Conservation (phyloP, 1,140 invertebrate species). For the Aphelenchoides fujianensis region DNA sequence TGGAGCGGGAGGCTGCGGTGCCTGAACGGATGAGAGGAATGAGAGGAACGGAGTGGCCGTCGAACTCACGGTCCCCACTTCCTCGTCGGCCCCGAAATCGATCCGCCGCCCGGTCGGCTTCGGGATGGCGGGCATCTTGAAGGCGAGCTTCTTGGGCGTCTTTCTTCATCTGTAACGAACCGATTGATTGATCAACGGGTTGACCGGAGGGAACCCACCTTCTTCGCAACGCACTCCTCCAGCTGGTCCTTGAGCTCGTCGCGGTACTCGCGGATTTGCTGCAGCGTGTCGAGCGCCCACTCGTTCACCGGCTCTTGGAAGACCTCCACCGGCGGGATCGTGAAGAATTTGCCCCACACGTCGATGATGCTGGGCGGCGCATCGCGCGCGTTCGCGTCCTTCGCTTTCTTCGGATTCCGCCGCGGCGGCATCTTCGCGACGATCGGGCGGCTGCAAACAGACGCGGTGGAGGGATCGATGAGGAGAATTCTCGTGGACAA, state of each 20-base stretch:
- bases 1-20: too few species aligned
- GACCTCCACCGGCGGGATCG: neutral
- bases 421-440: neutral
- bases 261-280: neutral
- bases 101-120: neutral
- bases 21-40: neutral
- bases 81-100: neutral
- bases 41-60: too few species aligned
- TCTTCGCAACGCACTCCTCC: neutral
- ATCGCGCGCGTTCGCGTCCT: neutral
- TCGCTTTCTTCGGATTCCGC: neutral
- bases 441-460: neutral
- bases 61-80: too few species aligned
- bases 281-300: neutral
- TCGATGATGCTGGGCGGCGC: too few species aligned
- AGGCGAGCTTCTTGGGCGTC: conserved; percentile 8
- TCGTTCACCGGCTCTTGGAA: neutral
- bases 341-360: too few species aligned
- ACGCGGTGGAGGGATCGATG: too few species aligned
- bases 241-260: neutral
- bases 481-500: too few species aligned
- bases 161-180: too few species aligned
- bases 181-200: neutral
- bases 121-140: neutral
- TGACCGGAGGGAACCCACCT: neutral